Evolutionary conservation across 2,888 invertebrate genomes (phyloP), one percentile per base, ranked within the genome.

Genomic region (Petrophora chlorosata): DNA sequence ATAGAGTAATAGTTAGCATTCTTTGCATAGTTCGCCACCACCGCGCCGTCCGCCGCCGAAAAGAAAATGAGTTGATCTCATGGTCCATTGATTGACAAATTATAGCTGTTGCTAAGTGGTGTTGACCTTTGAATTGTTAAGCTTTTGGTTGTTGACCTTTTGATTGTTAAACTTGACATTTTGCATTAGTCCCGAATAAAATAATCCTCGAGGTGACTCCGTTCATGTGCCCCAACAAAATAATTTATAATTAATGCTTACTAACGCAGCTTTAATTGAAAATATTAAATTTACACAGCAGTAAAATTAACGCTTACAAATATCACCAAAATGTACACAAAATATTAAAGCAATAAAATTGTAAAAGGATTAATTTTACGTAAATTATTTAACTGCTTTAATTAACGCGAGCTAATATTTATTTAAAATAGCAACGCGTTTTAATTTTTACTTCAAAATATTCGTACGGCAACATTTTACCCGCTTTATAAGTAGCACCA

Each of bases 351-450:
- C 26, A 46, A 40, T 41, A 30, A 40, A 17, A 28, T 35, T 29
- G 17, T 9, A 9, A 22, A 28, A 40, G 46, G 46, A 29, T 40
- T 35, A 41, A 41, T 47, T 34, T 34, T 7, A 22, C 33, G 15
- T 45, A 13, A 41, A 41, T 22, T 46, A 40, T 41, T 48, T 48
- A 25, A 25, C 14, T 23, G 35, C 17, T 19, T 25, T 36, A 33
- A 42, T 48, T 42, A 42, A 33, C n/a, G 2, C 16, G 22, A 28
- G 32, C 26, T 48, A 42, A 48, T 42, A 42, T 42, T 48, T 42
- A 29, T 42, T 42, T 42, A 19, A 33, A 42, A 41, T 10, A 4
- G 36, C 10, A 30, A 14, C 22, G 30, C 5, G 3, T 41, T 25
- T 32, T 19, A 19, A 19, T 25, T 25, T 38, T 45, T 25, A 25